Evolutionary conservation across 2,888 invertebrate species (phyloP).

Genomic region (Diadegma fenestrale): DNA sequence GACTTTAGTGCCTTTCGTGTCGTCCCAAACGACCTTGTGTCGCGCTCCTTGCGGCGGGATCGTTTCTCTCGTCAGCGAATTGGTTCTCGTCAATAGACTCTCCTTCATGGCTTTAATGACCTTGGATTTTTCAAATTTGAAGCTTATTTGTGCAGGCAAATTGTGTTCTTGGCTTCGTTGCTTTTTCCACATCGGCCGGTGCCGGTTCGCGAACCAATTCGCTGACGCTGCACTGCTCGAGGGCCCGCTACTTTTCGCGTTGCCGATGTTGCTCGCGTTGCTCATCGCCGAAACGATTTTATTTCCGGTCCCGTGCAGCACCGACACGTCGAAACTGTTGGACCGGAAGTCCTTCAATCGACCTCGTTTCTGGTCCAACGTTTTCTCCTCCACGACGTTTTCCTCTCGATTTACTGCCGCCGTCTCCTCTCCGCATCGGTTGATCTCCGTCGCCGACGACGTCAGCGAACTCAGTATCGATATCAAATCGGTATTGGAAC

Average conservation of each 20-base stretch:
- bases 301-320: constrained; percentile 86
- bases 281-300: constrained; percentile 51
- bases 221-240: constrained; percentile 85
- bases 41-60: constrained; percentile 66
- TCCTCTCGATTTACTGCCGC: constrained; percentile 66
- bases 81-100: constrained; percentile 77
- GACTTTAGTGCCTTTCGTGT: constrained; percentile 91
- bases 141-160: constrained; percentile 86
- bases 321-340: constrained; percentile 94
- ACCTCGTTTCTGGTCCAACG: constrained; percentile 86
- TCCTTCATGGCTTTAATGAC: constrained; percentile 86
- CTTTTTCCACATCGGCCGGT: constrained; percentile 90
- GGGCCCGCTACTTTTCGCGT: neutral
- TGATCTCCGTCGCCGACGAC: constrained; percentile 93
- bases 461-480: constrained; percentile 92
- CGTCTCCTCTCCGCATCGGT: constrained; percentile 86
- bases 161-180: constrained; percentile 84
- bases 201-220: constrained; percentile 92
- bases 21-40: constrained; percentile 91
- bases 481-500: constrained; percentile 93
- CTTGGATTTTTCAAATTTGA: constrained; percentile 87
- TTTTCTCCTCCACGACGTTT: constrained; percentile 72
- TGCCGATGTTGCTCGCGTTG: neutral
- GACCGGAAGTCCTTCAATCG: constrained; percentile 91
- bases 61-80: constrained; percentile 73